Conservation (phyloP, 92 coral and sea anemone genomes). For the Phymanthus crucifer region DNA sequence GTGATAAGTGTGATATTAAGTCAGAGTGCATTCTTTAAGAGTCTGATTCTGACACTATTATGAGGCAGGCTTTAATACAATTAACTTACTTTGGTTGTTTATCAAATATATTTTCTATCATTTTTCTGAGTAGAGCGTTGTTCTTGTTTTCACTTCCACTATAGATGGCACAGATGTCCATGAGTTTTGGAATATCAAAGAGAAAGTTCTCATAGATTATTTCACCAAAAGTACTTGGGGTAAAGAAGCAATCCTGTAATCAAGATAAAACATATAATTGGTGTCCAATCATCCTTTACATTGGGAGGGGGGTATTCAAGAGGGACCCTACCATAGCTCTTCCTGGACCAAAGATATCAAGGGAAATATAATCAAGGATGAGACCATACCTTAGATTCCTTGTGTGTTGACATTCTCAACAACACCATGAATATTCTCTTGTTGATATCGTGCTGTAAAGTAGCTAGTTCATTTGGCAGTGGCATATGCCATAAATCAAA, state of each 20-base stretch:
- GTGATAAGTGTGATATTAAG: no score
- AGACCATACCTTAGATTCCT: slow-evolving; percentile 81
- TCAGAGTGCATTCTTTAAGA: no score
- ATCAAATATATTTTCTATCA: slow-evolving; percentile 88
- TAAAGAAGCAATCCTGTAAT: slow-evolving; percentile 70
- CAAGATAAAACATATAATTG: neutral
- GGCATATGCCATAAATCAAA: slow-evolving; percentile 62
- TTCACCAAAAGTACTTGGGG: slow-evolving; percentile 85
- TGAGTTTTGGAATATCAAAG: slow-evolving; percentile 91
- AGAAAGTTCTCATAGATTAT: slow-evolving; percentile 86
- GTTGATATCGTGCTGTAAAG: slow-evolving; percentile 61
- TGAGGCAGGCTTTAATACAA: no score
- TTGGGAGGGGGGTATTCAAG: neutral
- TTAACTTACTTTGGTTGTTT: slow-evolving; percentile 89
- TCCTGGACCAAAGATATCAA: no score
- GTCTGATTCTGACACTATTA: no score
- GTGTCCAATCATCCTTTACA: neutral
- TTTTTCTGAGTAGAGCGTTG: slow-evolving; percentile 67
- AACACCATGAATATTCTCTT: slow-evolving; percentile 87
- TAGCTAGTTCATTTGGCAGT: slow-evolving; percentile 56
- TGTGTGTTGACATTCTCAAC: slow-evolving; percentile 91
- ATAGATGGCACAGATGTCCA: slow-evolving; percentile 94
- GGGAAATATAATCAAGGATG: neutral
- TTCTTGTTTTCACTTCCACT: slow-evolving; percentile 74
- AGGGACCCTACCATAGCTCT: no score